phyloP scores from a whole-genome alignment of 2,113 vertebrate genomes.

The Noturus placidus region DNA sequence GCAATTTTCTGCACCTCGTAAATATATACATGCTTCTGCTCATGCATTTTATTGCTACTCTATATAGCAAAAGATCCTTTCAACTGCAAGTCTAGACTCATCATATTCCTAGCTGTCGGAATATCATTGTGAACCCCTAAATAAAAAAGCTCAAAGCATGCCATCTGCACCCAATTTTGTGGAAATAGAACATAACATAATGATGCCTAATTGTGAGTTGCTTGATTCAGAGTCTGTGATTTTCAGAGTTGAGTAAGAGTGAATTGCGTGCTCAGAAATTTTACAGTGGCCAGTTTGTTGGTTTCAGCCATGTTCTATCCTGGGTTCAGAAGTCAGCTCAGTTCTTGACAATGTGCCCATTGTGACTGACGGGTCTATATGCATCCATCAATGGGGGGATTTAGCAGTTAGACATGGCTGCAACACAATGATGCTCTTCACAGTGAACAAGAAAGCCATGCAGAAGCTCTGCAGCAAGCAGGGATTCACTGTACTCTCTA shows the following conservation, averaged over 20 bases:
- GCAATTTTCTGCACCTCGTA: neutral
- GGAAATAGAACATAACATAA: conserved; percentile 33
- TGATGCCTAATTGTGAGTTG: conserved; percentile 17
- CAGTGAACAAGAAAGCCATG: conserved; percentile 65
- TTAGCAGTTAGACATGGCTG: conserved; percentile 73
- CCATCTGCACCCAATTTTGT: conserved; percentile 17
- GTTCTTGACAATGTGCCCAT: conserved; percentile 69
- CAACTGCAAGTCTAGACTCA: neutral
- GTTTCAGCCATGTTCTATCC: conserved; percentile 69
- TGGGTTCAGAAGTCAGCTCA: conserved; percentile 73
- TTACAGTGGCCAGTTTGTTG: conserved; percentile 63
- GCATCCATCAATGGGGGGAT: conserved; percentile 80
- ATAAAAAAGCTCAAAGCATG: neutral
- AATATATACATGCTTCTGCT: neutral
- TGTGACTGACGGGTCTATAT: conserved; percentile 68
- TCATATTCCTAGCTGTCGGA: neutral
- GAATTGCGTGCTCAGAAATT: conserved; percentile 50
- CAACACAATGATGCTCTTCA: conserved; percentile 76
- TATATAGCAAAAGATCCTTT: neutral
- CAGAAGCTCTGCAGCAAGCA: conserved; percentile 46
- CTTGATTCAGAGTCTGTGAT: conserved; percentile 30
- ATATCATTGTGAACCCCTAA: neutral
- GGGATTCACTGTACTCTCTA: conserved; percentile 42
- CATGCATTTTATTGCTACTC: neutral
- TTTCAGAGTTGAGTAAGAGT: conserved; percentile 50